Evolutionary conservation across 2,888 invertebrate species (phyloP).

Genomic region (Drosophila ezoana): DNA sequence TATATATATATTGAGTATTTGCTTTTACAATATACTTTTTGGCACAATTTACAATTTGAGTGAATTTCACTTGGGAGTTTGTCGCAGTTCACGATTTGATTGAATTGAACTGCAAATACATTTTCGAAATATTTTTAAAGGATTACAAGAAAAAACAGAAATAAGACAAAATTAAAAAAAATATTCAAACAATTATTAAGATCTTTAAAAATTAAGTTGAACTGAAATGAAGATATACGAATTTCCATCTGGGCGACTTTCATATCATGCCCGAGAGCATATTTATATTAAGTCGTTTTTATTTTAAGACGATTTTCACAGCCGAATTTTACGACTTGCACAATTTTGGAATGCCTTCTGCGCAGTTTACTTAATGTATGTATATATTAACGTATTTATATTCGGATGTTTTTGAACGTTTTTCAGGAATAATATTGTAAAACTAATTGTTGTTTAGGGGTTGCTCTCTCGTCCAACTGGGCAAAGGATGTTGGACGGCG

Average conservation of each 20-base stretch:
- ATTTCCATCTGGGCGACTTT: background rate
- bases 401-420: constrained; percentile 10
- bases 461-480: constrained; percentile 49
- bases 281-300: background rate
- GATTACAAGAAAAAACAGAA: constrained; percentile 10
- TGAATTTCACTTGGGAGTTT: constrained; percentile 30
- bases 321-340: constrained; percentile 20
- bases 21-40: constrained; percentile 51
- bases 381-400: background rate
- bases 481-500: constrained; percentile 60
- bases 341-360: constrained; percentile 24
- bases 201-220: background rate
- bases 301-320: constrained; percentile 10
- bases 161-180: background rate
- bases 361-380: constrained; percentile 28
- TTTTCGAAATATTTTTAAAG: background rate
- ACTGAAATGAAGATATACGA: background rate
- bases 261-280: background rate
- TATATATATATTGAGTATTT: constrained; percentile 36
- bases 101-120: constrained; percentile 22
- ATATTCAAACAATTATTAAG: background rate
- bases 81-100: constrained; percentile 42
- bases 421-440: constrained; percentile 14
- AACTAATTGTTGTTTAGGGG: constrained; percentile 65
- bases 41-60: constrained; percentile 66